Percentiles rank a stretch among this genome's conserved stretches.
phyloP scores from a whole-genome alignment of 2,797 vertebrate species.

The Margarornis squamiger region DNA sequence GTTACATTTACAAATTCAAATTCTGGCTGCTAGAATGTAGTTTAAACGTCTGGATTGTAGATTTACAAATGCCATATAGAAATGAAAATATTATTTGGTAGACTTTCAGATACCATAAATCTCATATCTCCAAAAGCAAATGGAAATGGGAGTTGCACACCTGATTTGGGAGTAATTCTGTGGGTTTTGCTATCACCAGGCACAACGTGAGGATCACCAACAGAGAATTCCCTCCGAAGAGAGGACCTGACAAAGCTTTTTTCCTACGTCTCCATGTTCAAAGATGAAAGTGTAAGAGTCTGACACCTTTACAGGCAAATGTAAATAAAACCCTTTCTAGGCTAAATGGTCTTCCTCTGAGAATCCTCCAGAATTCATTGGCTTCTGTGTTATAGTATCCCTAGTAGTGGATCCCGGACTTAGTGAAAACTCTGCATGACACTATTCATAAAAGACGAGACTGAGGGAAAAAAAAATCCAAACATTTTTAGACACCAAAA shows the following conservation, averaged over 20 bases:
- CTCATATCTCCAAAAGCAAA: neutral
- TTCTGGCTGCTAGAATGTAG: neutral
- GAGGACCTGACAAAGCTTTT: neutral
- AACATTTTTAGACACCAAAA: neutral
- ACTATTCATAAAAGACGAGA: neutral
- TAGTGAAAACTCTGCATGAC: neutral
- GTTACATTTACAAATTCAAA: neutral
- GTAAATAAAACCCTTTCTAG: slow-evolving; percentile 16
- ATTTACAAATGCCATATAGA: neutral
- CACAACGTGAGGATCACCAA: neutral
- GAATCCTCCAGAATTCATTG: neutral
- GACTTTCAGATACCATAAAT: neutral
- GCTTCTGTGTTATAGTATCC: neutral
- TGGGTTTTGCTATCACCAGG: neutral
- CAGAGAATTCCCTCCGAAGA: neutral
- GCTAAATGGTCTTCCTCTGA: slow-evolving; percentile 27
- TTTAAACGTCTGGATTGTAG: neutral
- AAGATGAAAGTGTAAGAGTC: neutral
- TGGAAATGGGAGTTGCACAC: neutral
- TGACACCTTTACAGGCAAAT: neutral
- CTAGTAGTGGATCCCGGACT: neutral
- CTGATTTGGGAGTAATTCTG: neutral
- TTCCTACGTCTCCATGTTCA: neutral
- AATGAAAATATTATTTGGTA: neutral
- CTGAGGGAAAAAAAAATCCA: neutral